A percentile compares a stretch with the other conserved stretches of the same genome.
These are phyloP conservation scores for Sorex maritimensis DNA, from an alignment of 2,797 vertebrate genomes.

Conservation along the genomic window DNA sequence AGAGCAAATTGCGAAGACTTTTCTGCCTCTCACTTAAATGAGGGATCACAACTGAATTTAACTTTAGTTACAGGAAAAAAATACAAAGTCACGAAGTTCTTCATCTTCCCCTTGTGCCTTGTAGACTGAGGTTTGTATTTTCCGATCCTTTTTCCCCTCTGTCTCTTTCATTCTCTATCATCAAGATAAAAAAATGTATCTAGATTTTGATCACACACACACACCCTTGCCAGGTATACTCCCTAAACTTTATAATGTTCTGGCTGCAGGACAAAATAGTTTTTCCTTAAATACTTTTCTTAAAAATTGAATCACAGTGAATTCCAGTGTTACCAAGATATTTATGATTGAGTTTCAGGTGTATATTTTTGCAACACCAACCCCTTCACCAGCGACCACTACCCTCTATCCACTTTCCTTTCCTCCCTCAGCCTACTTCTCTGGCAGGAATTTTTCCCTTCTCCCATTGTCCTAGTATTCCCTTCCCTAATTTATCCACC, in stretches of 20 bases:
- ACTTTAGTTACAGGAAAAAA: slow-evolving; percentile 44
- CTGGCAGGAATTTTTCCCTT: too few relatives aligned
- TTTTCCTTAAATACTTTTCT: background rate
- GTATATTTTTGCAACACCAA: too few relatives aligned
- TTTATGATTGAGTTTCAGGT: too few relatives aligned
- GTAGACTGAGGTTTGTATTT: slow-evolving; percentile 8
- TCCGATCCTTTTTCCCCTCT: accelerated
- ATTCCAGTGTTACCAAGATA: too few relatives aligned
- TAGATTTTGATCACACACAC: background rate
- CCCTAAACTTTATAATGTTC: background rate
- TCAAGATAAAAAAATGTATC: background rate
- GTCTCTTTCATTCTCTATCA: background rate
- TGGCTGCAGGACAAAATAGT: background rate
- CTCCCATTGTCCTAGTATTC: too few relatives aligned
- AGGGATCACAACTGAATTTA: background rate
- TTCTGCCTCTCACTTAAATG: slow-evolving; percentile 29
- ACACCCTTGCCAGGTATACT: background rate
- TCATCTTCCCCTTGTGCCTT: slow-evolving; percentile 3
- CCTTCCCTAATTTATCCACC: too few relatives aligned
- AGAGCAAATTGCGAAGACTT: slow-evolving; percentile 28
- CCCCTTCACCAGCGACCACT: too few relatives aligned
- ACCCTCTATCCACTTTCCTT: too few relatives aligned
- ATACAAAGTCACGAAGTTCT: background rate
- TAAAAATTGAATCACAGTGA: too few relatives aligned
- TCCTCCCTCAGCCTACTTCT: too few relatives aligned